Base-by-base conservation (phyloP, 2,888 invertebrate species). In the Drosophila limbata region DNA sequence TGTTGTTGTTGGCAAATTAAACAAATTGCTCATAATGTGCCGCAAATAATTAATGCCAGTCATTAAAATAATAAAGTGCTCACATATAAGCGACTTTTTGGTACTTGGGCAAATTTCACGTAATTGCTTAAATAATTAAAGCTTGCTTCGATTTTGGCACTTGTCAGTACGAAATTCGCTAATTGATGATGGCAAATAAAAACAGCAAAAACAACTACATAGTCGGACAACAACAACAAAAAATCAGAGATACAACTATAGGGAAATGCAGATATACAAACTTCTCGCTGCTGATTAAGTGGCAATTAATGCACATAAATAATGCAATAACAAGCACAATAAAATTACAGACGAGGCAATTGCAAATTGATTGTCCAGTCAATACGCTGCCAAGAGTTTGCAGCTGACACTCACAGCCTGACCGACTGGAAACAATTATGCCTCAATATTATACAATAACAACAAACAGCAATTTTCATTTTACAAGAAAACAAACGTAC, bases 31-130 rank as follows among this genome's bases (percentile, higher is more conserved):
- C 85, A 87, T 81, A 81, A 87, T 87, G 71, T 69, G 72, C 84
- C 73, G 57, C 85, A 79, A 87, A 87, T 84, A 84, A 84, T 82
- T 87, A 84, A 84, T 84, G 85, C 44, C 73, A 72, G 68, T 76
- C 85, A 84, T 84, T 84, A 84, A 87, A 84, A 82, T 72, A 81
- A 84, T 86, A 74, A 81, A 87, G 66, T 70, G 77, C 39, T 64
- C 44, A 37, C 72, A 76, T 69, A 64, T 64, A 51, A 35, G 55
- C 33, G 25, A 17, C 40, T 3, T 39, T 61, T 59, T 42, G 45
- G 51, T 45, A 10, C 33, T 17, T 47, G 47, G 10, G 17, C n/a
- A 13, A 57, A 50, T 75, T 69, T 37, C 56, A 33, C 51, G 55
- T 73, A 70, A 73, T 77, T 78, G 66, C 69, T 77, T 73, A 59